phyloP scores from a whole-genome alignment of 2,888 invertebrate species.

The Sphecodes monilicornis region DNA sequence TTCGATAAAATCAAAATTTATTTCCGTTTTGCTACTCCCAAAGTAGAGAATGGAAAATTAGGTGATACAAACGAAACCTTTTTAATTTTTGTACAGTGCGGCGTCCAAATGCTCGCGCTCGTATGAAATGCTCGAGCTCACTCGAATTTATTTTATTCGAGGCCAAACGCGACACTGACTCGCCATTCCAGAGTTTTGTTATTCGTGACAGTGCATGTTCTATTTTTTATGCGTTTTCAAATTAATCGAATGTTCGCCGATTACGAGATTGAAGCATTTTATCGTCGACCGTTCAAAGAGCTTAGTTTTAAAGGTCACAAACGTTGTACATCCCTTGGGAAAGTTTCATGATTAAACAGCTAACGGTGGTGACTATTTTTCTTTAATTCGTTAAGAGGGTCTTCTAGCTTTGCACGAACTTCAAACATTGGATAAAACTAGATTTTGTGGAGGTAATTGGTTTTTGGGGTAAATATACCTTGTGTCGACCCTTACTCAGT shows the following conservation, averaged over 20 bases:
- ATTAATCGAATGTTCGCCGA: not conserved
- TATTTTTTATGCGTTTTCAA: not conserved
- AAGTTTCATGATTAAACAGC: not conserved
- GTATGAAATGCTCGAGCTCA: not conserved
- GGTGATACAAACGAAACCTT: too few species aligned
- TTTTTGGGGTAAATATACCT: too few species aligned
- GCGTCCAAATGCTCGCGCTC: not conserved
- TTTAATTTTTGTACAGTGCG: too few species aligned
- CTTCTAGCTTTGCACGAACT: not conserved
- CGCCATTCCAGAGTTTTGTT: not conserved
- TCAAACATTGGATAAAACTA: not conserved
- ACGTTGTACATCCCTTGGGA: not conserved
- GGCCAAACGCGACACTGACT: not conserved
- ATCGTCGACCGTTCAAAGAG: not conserved
- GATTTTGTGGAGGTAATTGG: not conserved
- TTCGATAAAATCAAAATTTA: too few species aligned
- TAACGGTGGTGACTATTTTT: not conserved
- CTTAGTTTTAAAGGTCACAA: not conserved
- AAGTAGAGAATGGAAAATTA: too few species aligned
- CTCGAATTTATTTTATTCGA: conserved; percentile 5
- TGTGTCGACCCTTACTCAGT: too few species aligned
- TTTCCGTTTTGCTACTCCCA: too few species aligned
- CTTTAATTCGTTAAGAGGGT: not conserved
- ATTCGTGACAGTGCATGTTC: not conserved
- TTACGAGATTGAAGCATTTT: not conserved